Base-by-base conservation (phyloP, 2,888 invertebrate species). In the Blomia tropicalis region DNA sequence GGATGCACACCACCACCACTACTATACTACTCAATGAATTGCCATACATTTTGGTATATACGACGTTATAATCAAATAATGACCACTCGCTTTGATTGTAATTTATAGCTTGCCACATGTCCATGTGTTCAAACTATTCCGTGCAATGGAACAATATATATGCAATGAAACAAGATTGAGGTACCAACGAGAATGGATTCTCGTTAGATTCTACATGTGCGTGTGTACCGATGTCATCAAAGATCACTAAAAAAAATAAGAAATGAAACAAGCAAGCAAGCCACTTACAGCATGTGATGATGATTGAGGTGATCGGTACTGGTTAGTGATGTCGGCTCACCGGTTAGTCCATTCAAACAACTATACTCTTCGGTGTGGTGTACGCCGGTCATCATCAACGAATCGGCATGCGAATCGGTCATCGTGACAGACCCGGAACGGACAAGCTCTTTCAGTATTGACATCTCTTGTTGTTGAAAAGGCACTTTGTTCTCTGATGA, bases 401-500 rank as follows among this genome's bases (percentile, higher is more conserved):
- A 47, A n/a, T 47, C 51, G 51, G 51, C 51, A 47, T 47, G 51
- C 7, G 51, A 47, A 25, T 56, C 56, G 19, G 22, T 47, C 25
- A 56, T 56, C 2, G 56, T 56, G 25, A 56, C 29, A 14, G 56
- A 56, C 11, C 30, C 29, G 2, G 56, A 56, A 25, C 56, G 56
- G 29, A 56, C 43, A 3, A 59, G 43, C 43, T 59, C 43, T 59
- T 59, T 59, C 51, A 43, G 23, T 2, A 59, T 59, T 59, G 59
- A 59, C 59, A 36, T 59, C 23, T 59, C 59, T 59, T 59, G 59
- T 27, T 56, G 56, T 56, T 54, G 56, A 27, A 56, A 56, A 56
- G 56, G 56, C 56, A 56, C 56, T 56, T 56, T 31, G n/a, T 56
- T 56, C 19, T 56, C 56, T 19, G 56, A 56, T 25, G 56, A 56